Base-by-base conservation (phyloP, 2,888 invertebrate species). In the Rhagonycha lutea region DNA sequence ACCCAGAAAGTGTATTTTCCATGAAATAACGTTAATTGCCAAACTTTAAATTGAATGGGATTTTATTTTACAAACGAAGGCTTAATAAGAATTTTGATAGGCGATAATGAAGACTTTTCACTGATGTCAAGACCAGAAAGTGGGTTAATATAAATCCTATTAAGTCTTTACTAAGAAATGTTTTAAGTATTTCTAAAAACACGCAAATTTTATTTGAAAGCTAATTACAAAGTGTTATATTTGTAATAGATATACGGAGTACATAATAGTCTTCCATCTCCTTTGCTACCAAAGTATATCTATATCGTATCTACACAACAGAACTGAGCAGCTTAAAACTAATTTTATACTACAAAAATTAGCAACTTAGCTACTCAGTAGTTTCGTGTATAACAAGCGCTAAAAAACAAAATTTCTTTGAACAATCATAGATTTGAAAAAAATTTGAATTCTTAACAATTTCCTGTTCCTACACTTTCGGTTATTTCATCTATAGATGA, bases 21-120 rank as follows among this genome's bases (percentile, higher is more conserved):
- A 61, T 61, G 70, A 74, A 74, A 74, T 74, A 68, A 60, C 69
- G 24, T 72, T 76, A 76, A 76, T 76, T 76, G 69, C 71, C 71
- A 69, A 75, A 76, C 73, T 70, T 73, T 76, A 61, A 76, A 76
- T 29, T 69, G 60, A 67, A 62, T 14, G 14, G 26, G 14, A 68
- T 68, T 65, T 72, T 23, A 29, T 26, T 67, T 61, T 29, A 14
- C 61, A 32, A 63, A 18, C 47, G 72, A 72, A 72, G 61, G 68
- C 32, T 65, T 72, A 72, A 68, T 29, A 72, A 72, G 72, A 73
- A 29, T 69, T 73, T 23, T 73, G 73, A 73, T 68, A 47, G 63
- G 32, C 23, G 61, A 32, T 69, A 73, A 73, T 73, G 73, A 69
- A 72, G 75, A 65, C 75, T 76, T 74, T 75, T 76, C 72, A 32